phyloP scores from a whole-genome alignment of 2,888 invertebrate species.

The Plagodis pulveraria region DNA sequence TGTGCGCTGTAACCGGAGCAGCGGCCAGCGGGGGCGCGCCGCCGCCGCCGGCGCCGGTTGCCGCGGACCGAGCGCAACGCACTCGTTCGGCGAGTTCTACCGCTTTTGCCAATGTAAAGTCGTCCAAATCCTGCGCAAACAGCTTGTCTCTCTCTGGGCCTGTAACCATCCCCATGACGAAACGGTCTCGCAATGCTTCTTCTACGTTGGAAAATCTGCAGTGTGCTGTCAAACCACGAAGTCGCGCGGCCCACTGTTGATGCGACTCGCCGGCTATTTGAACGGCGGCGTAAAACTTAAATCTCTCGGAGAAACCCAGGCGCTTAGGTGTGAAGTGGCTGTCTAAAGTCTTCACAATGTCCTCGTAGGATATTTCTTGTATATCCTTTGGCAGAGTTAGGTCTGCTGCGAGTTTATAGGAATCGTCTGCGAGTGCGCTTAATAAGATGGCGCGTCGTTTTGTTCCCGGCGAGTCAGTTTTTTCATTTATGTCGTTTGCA shows the following conservation, averaged over 20 bases:
- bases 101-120: not conserved
- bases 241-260: not conserved
- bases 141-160: not conserved
- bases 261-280: not conserved
- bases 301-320: not conserved
- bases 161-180: not conserved
- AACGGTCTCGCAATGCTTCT: not conserved
- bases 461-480: not conserved
- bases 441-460: not conserved
- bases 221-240: not conserved
- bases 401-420: not conserved
- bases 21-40: not conserved
- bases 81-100: not conserved
- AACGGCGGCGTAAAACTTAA: not conserved
- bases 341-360: not conserved
- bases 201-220: not conserved
- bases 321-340: not conserved
- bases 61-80: not conserved
- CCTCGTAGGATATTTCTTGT: not conserved
- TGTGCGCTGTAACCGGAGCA: not conserved
- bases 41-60: not conserved
- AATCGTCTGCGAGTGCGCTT: not conserved
- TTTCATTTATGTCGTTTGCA: not conserved
- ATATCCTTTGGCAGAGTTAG: not conserved
- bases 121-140: not conserved